These are phyloP conservation scores for Herpetotheres cachinnans DNA, from an alignment of 2,113 vertebrate species.

Conservation along the genomic window DNA sequence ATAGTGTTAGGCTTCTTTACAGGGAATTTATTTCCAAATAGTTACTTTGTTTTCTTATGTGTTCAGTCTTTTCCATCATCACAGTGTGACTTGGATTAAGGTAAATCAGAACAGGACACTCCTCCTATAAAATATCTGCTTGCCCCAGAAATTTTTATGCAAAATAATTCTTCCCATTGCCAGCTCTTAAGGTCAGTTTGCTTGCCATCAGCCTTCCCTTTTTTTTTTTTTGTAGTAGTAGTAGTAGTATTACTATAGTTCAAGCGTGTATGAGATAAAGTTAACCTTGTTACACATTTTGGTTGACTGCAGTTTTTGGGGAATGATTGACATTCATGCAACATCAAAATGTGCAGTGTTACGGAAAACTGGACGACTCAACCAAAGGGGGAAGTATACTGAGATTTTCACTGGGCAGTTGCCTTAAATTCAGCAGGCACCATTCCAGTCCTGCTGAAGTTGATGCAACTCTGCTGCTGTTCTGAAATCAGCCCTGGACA, in stretches of 20 bases:
- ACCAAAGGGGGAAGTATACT: background rate
- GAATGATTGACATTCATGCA: background rate
- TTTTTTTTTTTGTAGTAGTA: background rate
- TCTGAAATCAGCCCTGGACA: background rate
- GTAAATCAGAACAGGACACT: background rate
- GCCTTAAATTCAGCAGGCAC: background rate
- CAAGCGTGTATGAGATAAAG: background rate
- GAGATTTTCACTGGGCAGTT: background rate
- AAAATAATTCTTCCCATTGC: background rate
- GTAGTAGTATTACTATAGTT: background rate
- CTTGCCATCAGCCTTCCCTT: background rate
- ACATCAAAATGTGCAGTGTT: rapidly evolving
- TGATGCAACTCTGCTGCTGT: background rate
- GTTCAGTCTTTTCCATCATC: background rate
- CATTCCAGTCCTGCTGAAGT: background rate
- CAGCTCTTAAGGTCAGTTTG: background rate
- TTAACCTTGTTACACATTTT: background rate
- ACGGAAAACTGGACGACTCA: background rate
- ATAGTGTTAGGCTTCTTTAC: background rate
- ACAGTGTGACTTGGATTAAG: background rate
- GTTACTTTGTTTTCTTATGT: background rate
- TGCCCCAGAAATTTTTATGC: background rate
- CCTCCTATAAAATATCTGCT: background rate
- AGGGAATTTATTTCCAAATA: background rate
- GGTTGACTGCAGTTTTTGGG: background rate